phyloP scores from a whole-genome alignment of 2,113 vertebrate species.

The Indri indri region DNA sequence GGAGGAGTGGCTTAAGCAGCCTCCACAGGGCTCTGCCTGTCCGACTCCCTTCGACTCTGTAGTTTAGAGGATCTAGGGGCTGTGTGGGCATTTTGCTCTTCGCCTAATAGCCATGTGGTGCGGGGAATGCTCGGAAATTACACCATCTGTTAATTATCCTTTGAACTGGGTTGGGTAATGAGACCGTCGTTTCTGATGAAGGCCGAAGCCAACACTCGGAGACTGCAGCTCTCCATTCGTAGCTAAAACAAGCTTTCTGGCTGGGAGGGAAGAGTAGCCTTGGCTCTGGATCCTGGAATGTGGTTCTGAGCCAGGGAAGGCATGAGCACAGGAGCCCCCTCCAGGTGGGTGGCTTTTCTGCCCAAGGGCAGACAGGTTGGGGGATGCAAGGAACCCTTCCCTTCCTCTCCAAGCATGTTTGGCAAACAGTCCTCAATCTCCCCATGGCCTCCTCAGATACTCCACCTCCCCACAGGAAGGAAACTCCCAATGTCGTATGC shows the following conservation, averaged over 20 bases:
- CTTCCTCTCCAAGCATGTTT: background rate
- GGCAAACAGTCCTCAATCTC: constrained; percentile 38
- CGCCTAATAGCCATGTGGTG: constrained; percentile 68
- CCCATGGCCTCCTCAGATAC: background rate
- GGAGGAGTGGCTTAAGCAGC: background rate
- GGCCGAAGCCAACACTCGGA: background rate
- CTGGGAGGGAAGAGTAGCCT: background rate
- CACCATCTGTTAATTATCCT: constrained; percentile 76
- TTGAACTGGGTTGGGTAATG: constrained; percentile 66
- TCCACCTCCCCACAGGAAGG: background rate
- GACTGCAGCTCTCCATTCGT: constrained; percentile 40
- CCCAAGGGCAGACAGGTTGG: background rate
- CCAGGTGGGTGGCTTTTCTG: background rate
- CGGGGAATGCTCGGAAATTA: constrained; percentile 69
- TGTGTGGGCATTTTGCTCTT: constrained; percentile 65
- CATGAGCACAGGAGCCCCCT: background rate
- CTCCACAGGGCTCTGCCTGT: background rate
- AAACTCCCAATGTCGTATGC: background rate
- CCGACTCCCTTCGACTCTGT: background rate
- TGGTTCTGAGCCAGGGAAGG: background rate
- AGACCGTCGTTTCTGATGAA: constrained; percentile 64
- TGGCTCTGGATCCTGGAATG: background rate
- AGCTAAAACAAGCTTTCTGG: constrained; percentile 35
- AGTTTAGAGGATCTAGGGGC: constrained; percentile 30
- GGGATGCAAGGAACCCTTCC: background rate